Evolutionary conservation across 1,140 invertebrate genomes (phyloP), one percentile per base, ranked within the genome.

Genomic region (Drosophila equinoxialis): DNA sequence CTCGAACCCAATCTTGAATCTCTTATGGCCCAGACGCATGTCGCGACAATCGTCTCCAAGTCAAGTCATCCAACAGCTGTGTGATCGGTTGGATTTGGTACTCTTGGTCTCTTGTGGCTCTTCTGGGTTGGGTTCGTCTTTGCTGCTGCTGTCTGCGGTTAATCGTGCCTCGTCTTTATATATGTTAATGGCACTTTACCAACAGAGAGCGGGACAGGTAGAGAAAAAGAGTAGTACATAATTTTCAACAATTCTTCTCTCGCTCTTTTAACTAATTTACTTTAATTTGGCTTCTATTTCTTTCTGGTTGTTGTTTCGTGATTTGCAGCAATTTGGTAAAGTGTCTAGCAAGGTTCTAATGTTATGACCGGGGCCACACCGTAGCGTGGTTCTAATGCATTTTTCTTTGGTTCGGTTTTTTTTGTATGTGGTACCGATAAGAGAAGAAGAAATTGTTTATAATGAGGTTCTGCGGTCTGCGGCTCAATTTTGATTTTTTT

Each of bases 341-440:
- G 87, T 90, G 87, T 90, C 87, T 90, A 82, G 79, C 71, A 71
- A 90, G 83, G 87, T 79, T 90, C 87, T 90, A 90, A 90, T 90
- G 87, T 90, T 77, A 87, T 80, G 80, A 66, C 76, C 84, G 63
- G 57, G 35, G 57, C 81, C 51, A 86, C 70, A 79, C 73, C 64
- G 48, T 59, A 51, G 74, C 57, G n/a, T 33, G 14, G 30, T 70
- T 41, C 67, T 86, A 87, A 87, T 87, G 84, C 79, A 87, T 70
- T 89, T 84, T 35, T 39, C 57, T 57, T 64, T 67, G 66, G 55
- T 13, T 61, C 20, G 1, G 30, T 23, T 10, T 39, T 39, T 39
- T 39, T 11, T 39, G 10, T 39, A 42, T 59, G 45, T 61, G 71
- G 68, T 57, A 71, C 74, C 71, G 83, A 87, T 87, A 89, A 89